A percentile compares a stretch with the other conserved stretches of the same genome.
These are phyloP conservation scores for Emberiza fucata DNA, from an alignment of 2,113 vertebrate species.

Conservation along the genomic window DNA sequence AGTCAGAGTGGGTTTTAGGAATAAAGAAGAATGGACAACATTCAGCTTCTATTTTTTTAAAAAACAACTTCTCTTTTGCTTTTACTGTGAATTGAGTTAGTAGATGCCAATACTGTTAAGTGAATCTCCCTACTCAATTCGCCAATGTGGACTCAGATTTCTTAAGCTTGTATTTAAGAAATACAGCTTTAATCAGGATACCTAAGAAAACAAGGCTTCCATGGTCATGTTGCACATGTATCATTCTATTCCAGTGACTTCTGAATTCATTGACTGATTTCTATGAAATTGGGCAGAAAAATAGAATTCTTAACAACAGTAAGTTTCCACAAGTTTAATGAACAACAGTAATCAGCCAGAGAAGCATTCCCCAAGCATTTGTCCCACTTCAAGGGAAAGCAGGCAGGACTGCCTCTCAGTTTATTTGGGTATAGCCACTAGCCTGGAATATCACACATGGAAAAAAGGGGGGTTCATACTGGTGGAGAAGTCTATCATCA, in stretches of 20 bases:
- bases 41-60: neutral
- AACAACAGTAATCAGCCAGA: neutral
- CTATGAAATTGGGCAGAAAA: neutral
- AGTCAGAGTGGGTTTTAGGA: neutral
- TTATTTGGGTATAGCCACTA: neutral
- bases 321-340: neutral
- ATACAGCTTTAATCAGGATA: neutral
- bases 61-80: neutral
- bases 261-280: neutral
- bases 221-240: neutral
- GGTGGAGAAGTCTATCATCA: neutral
- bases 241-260: neutral
- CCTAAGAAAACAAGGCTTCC: neutral
- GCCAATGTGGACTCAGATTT: neutral
- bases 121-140: neutral
- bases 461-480: neutral
- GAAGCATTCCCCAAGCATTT: accelerated
- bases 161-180: neutral
- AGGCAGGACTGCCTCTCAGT: neutral
- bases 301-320: neutral
- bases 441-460: neutral
- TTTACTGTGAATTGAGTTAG: neutral
- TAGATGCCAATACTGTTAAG: neutral
- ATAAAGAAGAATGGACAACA: neutral
- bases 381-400: neutral